Base-by-base conservation (phyloP, 1,140 invertebrate species). In the Drosophila santomea region DNA sequence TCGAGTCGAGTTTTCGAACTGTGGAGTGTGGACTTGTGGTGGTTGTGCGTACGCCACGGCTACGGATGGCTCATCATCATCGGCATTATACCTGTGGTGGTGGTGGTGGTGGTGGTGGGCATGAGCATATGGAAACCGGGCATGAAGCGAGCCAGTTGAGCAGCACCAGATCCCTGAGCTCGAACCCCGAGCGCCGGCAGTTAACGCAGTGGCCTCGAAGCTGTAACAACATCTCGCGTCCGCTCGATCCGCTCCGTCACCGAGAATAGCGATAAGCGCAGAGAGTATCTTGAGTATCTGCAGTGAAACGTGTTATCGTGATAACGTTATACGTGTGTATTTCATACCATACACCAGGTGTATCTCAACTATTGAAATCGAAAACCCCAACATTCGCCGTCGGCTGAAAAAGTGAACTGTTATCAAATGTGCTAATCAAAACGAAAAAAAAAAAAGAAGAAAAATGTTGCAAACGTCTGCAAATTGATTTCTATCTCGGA, bases 141-240 rank as follows among this genome's bases (percentile, higher is more conserved):
- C 78, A 55, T 59, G 47, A 51, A 75, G 41, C 77, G 61, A 57
- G 32, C 39, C 58, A 74, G 77, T 60, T 62, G 23, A 62, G 73
- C 80, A n/a, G 15, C n/a, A 78, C 77, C 81, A 79, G 66, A 77
- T 73, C 79, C 74, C 66, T 75, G 60, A 45, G 80, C 64, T 68
- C 64, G 55, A 60, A 63, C 61, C 52, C 63, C 77, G 63, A 73
- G 82, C 82, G 63, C 75, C 80, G 83, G 85, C 84, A 89, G 84
- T 89, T 80, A 67, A 77, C 77, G 80, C 76, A 84, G 73, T 89
- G 84, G 80, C 80, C 77, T 89, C 84, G 84, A 74, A 84, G 84
- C 80, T 89, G 80, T 89, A 89, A 89, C 84, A 89, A 89, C 84
- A 81, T 88, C 72, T 57, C 80, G 81, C 84, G 84, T 77, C 73